A percentile compares a stretch with the other conserved stretches of the same genome.
Conservation (phyloP, 2,888 invertebrate species). For the Nudaria mundana region DNA sequence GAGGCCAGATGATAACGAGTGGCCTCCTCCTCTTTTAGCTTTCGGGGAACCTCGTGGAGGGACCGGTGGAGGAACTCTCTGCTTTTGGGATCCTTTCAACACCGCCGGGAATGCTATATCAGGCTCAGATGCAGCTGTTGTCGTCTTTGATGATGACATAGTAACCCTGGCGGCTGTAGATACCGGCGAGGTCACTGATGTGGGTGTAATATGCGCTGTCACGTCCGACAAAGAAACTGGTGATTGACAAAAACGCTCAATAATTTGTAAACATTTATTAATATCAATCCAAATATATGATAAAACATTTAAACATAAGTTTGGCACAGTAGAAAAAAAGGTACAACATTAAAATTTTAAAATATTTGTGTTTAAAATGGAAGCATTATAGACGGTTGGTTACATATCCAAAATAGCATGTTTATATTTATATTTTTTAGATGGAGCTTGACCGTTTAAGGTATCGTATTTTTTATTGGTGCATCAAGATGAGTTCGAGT, state of each 20-base stretch:
- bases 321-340: conserved; percentile 53
- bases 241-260: conserved; percentile 37
- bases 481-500: conserved; percentile 49
- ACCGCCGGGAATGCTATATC: conserved; percentile 87
- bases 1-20: conserved; percentile 61
- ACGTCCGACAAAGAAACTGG: conserved; percentile 80
- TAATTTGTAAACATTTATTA: conserved; percentile 53
- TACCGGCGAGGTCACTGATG: conserved; percentile 71
- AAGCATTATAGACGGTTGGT: conserved; percentile 49
- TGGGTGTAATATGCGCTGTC: conserved; percentile 76
- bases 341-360: conserved; percentile 33
- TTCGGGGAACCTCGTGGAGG: conserved; percentile 92
- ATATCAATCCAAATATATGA: conserved; percentile 47
- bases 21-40: conserved; percentile 77
- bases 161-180: conserved; percentile 62
- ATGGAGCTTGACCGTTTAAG: conserved; percentile 73
- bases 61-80: conserved; percentile 93
- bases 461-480: conserved; percentile 71
- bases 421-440: conserved; percentile 77
- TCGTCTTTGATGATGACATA: conserved; percentile 52
- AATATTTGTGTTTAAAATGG: conserved; percentile 55
- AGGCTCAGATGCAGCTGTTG: conserved; percentile 66
- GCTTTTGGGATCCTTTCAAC: conserved; percentile 86
- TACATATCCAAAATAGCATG: conserved; percentile 72
- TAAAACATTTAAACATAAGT: conserved; percentile 39